Evolutionary conservation across 2,888 invertebrate genomes (phyloP).

Genomic region (Hyles lineata): DNA sequence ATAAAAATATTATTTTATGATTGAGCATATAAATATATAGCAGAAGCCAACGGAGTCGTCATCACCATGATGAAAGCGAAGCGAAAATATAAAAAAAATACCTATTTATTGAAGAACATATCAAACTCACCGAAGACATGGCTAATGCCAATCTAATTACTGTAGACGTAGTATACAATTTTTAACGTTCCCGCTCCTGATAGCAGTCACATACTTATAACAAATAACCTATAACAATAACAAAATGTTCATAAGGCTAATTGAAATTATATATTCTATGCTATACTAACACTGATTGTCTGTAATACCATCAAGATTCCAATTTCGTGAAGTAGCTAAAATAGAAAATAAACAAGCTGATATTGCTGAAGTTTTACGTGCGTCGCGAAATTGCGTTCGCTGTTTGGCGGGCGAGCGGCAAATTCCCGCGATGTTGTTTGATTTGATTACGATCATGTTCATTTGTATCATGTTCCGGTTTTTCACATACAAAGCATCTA

Average conservation of each 20-base stretch:
- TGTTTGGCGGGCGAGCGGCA: conserved; percentile 25
- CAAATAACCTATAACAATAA: conserved; percentile 33
- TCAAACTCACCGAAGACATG: conserved; percentile 45
- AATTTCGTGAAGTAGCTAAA: not conserved
- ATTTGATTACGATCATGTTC: conserved; percentile 12
- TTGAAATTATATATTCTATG: not conserved
- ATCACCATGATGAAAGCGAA: conserved; percentile 26
- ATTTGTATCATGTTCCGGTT: conserved; percentile 13
- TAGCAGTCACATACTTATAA: conserved; percentile 30
- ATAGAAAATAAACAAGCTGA: not conserved
- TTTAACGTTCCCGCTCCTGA: conserved; percentile 29
- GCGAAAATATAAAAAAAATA: not conserved
- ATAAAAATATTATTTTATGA: not conserved
- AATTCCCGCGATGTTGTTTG: conserved; percentile 22
- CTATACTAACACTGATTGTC: not conserved
- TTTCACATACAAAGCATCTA: conserved; percentile 5
- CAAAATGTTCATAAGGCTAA: conserved; percentile 18
- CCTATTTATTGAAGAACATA: conserved; percentile 15
- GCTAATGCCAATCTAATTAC: conserved; percentile 27
- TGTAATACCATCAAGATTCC: not conserved
- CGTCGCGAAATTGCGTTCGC: conserved; percentile 10
- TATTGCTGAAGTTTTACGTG: not conserved
- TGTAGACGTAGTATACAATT: conserved; percentile 26
- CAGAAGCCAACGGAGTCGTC: conserved; percentile 7
- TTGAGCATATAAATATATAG: not conserved